Percentiles rank a stretch among this genome's conserved stretches.
Evolutionary conservation across 2,888 invertebrate genomes (phyloP).

Genomic region (Oscheius sp.): DNA sequence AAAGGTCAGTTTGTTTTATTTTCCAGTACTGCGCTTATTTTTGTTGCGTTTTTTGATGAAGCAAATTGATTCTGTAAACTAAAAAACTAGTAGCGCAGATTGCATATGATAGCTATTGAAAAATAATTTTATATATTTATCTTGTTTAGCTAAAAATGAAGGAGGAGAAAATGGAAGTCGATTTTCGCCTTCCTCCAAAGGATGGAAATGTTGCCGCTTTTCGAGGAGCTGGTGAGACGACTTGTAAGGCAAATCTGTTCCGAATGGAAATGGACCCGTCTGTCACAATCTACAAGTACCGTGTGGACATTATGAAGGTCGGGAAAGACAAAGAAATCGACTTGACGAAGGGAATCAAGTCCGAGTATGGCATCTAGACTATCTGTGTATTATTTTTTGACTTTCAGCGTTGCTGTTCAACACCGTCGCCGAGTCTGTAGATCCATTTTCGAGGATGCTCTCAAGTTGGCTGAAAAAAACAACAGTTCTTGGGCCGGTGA

Average conservation of each 20-base stretch:
- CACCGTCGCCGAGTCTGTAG: not conserved
- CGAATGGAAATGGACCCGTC: not conserved
- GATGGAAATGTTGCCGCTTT: not conserved
- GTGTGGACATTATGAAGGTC: conserved; percentile 26
- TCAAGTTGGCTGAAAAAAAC: conserved; percentile 1
- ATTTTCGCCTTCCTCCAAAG: not conserved
- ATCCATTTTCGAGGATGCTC: conserved; percentile 3
- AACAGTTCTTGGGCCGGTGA: not conserved
- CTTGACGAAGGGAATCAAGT: conserved; percentile 15
- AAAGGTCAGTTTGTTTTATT: no score
- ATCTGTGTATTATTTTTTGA: no score
- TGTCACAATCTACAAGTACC: conserved; percentile 27
- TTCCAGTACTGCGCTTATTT: no score
- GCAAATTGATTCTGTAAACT: no score
- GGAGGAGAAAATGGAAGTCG: not conserved
- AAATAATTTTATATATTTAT: no score
- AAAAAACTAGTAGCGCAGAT: no score
- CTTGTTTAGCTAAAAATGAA: no score
- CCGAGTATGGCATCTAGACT: conserved; percentile 7
- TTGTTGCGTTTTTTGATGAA: no score
- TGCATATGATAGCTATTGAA: no score
- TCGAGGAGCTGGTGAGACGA: not conserved
- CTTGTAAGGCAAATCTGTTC: conserved; percentile 10
- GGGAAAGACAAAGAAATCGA: conserved; percentile 16
- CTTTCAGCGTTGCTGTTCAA: conserved; percentile 8